Conservation (phyloP, 1,140 invertebrate species). For the Cotesia typhae region DNA sequence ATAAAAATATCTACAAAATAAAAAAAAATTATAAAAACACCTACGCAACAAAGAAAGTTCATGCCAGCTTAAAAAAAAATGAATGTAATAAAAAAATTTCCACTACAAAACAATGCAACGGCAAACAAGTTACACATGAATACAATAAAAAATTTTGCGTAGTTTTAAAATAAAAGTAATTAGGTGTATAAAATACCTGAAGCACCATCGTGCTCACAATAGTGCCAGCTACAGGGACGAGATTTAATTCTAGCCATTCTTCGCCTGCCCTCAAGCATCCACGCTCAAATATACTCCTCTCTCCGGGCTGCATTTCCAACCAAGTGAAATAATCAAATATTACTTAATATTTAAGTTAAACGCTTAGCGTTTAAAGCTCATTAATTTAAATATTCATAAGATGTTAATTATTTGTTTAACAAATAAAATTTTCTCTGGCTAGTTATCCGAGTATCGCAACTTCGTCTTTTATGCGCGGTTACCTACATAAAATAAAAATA, state of each 20-base stretch:
- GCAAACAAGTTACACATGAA: conserved; percentile 20
- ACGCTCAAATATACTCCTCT: conserved; percentile 90
- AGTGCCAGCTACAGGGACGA: conserved; percentile 85
- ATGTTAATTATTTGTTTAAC: conserved; percentile 15
- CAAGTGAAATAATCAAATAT: conserved; percentile 42
- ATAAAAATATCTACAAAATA: too few species aligned
- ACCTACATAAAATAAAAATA: background rate
- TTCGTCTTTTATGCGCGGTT: too few species aligned
- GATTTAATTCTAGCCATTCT: conserved; percentile 93
- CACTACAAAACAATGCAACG: background rate
- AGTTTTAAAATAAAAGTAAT: background rate
- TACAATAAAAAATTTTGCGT: conserved; percentile 19
- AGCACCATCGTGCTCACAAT: conserved; percentile 83
- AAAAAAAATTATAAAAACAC: background rate
- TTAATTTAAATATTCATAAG: conserved; percentile 19
- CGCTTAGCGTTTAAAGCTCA: conserved; percentile 64
- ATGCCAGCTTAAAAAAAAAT: conserved; percentile 13
- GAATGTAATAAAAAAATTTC: too few species aligned
- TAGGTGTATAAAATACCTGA: conserved; percentile 72
- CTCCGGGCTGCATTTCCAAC: conserved; percentile 71
- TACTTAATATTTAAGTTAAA: conserved; percentile 39
- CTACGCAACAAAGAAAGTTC: background rate
- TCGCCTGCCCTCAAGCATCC: conserved; percentile 92
- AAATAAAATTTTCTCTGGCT: background rate
- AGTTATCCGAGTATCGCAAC: too few species aligned